Conservation (phyloP, 2,113 vertebrate species). For the Gila orcuttii region DNA sequence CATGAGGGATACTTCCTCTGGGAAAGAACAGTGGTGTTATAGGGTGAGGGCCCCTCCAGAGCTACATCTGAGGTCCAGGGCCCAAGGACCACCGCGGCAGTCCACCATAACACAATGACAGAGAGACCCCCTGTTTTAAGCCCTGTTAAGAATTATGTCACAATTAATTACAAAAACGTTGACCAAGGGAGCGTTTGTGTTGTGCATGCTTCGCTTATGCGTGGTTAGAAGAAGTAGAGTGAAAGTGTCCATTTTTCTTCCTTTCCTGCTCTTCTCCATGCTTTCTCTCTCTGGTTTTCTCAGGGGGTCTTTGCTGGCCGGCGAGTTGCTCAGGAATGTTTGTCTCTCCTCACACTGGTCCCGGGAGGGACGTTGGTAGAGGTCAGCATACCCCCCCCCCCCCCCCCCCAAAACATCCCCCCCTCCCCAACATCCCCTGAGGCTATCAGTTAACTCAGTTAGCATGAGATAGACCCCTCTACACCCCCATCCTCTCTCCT, state of each 20-base stretch:
- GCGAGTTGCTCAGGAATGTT: conserved; percentile 80
- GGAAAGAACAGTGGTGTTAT: conserved; percentile 30
- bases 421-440: conserved; percentile 75
- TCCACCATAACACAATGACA: conserved; percentile 64
- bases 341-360: conserved; percentile 72
- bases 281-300: conserved; percentile 49
- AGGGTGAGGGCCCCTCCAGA: conserved; percentile 43
- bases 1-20: conserved; percentile 49
- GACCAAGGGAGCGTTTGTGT: conserved; percentile 56
- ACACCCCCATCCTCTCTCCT: conserved; percentile 45
- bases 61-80: conserved; percentile 56
- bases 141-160: conserved; percentile 70
- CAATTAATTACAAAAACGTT: conserved; percentile 69
- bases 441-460: conserved; percentile 83
- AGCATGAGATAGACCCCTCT: conserved; percentile 86
- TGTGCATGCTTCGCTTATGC: conserved; percentile 43
- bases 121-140: conserved; percentile 67
- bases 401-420: no score
- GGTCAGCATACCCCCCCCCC: conserved; percentile 68
- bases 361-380: conserved; percentile 73
- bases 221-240: conserved; percentile 62
- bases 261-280: conserved; percentile 51
- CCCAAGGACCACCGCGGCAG: conserved; percentile 70
- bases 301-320: conserved; percentile 69
- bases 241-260: conserved; percentile 34